Evolutionary conservation across 1,140 invertebrate species (phyloP).

Genomic region (Meloidogyne chitwoodi): DNA sequence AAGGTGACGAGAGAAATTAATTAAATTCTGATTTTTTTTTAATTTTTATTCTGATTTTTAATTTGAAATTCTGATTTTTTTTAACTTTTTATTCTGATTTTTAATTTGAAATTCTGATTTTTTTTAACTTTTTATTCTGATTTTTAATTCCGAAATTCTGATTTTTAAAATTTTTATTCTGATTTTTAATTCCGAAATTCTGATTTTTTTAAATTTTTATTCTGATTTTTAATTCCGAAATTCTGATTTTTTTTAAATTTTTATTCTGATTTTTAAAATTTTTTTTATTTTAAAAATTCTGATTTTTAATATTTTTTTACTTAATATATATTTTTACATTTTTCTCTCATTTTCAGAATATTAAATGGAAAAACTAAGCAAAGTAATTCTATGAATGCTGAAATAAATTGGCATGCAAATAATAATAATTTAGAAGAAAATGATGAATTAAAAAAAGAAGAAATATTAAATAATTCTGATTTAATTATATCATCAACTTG

Average conservation of each 20-base stretch:
- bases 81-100: neutral
- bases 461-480: neutral
- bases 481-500: neutral
- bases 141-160: neutral
- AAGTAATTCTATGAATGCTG: neutral
- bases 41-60: neutral
- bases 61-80: neutral
- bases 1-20: neutral
- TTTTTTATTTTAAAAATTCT: neutral
- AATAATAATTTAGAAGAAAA: neutral
- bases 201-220: too few species aligned
- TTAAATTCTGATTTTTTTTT: neutral
- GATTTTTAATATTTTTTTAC: neutral
- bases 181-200: too few species aligned
- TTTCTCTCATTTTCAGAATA: neutral
- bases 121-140: neutral
- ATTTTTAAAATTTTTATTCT: neutral
- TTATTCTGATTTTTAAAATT: too few species aligned
- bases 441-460: neutral
- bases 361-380: neutral
- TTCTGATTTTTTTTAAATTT: too few species aligned
- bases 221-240: too few species aligned
- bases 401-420: neutral
- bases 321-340: neutral
- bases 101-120: neutral